Evolutionary conservation across 2,888 invertebrate species (phyloP).

Genomic region (Pandemis cinnamomeana): DNA sequence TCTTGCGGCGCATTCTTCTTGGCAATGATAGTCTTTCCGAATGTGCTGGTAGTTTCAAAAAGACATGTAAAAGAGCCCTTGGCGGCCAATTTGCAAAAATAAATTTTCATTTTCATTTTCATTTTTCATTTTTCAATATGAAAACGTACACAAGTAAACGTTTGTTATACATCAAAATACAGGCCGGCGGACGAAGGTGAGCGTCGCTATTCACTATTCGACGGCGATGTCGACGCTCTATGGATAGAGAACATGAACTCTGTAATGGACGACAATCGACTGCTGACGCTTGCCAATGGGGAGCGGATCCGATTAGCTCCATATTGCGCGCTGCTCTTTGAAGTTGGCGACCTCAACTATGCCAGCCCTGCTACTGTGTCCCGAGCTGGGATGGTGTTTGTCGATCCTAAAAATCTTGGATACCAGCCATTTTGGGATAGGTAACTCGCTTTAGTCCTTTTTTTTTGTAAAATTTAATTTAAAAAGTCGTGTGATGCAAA

Average conservation of each 20-base stretch:
- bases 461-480: neutral
- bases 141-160: neutral
- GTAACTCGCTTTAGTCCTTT: constrained; percentile 48
- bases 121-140: no score
- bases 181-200: constrained; percentile 89
- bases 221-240: constrained; percentile 96
- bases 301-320: constrained; percentile 93
- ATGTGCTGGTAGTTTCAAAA: no score
- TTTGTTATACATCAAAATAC: constrained; percentile 49
- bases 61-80: no score
- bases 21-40: no score
- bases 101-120: no score
- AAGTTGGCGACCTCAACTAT: constrained; percentile 94
- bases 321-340: constrained; percentile 93
- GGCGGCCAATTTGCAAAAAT: no score
- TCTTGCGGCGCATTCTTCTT: no score
- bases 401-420: constrained; percentile 96
- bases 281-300: constrained; percentile 95
- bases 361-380: constrained; percentile 97
- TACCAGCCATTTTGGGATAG: constrained; percentile 93
- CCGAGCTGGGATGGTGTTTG: constrained; percentile 96
- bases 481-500: constrained; percentile 27
- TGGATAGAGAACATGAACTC: constrained; percentile 99
- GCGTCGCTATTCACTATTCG: constrained; percentile 93
- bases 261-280: constrained; percentile 97